Percentiles rank a stretch among this genome's conserved stretches.
phyloP scores from a whole-genome alignment of 2,888 invertebrate species.

The Ischnus inquisitorius region DNA sequence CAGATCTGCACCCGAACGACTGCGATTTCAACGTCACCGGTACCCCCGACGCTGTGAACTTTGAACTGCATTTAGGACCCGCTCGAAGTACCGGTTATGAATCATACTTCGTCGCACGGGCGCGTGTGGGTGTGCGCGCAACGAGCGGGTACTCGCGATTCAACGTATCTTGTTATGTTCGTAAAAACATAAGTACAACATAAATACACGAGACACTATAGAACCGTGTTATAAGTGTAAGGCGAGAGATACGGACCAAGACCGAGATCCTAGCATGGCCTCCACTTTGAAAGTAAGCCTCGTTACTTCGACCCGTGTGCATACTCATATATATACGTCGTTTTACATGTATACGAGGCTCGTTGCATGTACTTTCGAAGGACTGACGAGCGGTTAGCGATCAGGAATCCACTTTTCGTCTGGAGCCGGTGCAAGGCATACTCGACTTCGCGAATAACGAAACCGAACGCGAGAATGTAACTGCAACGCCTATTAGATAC shows the following conservation, averaged over 20 bases:
- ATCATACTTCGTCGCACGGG: neutral
- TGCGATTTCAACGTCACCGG: neutral
- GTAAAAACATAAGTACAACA: neutral
- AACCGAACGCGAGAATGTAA: neutral
- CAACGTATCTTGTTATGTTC: neutral
- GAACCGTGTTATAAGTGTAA: slow-evolving; percentile 15
- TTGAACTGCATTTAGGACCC: slow-evolving; percentile 1
- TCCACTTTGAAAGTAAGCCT: slow-evolving; percentile 55
- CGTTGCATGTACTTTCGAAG: slow-evolving; percentile 43
- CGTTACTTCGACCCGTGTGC: slow-evolving; percentile 43
- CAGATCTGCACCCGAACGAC: neutral
- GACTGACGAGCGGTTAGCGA: slow-evolving; percentile 14
- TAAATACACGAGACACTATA: neutral
- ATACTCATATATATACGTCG: neutral
- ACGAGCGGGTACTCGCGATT: neutral
- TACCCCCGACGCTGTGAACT: neutral
- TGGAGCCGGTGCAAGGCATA: neutral
- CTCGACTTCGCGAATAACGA: slow-evolving; percentile 21
- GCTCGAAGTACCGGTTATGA: neutral
- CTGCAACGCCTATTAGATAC: neutral
- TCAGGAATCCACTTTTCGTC: slow-evolving; percentile 36
- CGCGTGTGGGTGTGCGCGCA: neutral
- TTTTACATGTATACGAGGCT: slow-evolving; percentile 7
- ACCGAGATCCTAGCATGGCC: slow-evolving; percentile 50
- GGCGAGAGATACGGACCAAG: slow-evolving; percentile 17